Evolutionary conservation across 2,113 vertebrate species (phyloP).

Genomic region (Morone saxatilis): DNA sequence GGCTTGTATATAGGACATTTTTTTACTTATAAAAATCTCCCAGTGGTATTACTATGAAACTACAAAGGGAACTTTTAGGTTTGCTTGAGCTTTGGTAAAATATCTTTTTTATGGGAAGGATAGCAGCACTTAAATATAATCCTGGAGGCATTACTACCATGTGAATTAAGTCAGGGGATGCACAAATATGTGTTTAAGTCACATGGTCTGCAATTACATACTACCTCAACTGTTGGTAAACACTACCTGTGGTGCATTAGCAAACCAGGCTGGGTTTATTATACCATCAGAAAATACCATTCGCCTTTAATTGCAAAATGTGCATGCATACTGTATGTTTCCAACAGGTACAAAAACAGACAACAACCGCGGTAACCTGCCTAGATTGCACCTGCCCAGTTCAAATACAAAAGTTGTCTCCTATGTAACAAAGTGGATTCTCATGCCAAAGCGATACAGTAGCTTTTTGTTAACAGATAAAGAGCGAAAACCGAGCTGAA

Average conservation of each 20-base stretch:
- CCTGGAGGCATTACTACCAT: conserved; percentile 2
- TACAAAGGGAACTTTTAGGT: background rate
- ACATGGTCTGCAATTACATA: conserved; percentile 11
- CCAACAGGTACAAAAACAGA: conserved; percentile 15
- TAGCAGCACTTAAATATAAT: background rate
- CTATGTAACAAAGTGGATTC: conserved; percentile 41
- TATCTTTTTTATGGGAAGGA: background rate
- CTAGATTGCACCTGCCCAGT: conserved; percentile 31
- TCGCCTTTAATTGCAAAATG: conserved; percentile 26
- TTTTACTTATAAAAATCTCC: background rate
- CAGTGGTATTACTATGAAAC: background rate
- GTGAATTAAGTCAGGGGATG: conserved; percentile 23
- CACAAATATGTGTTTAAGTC: conserved; percentile 39
- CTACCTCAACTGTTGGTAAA: conserved; percentile 18
- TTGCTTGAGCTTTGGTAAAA: background rate
- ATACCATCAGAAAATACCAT: background rate
- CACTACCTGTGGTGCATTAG: conserved; percentile 36
- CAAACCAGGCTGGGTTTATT: background rate
- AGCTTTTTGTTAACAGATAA: background rate
- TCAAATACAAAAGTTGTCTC: conserved; percentile 58
- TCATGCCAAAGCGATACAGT: background rate
- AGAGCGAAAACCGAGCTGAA: conserved; percentile 13
- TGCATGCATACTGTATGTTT: background rate
- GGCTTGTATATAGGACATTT: background rate
- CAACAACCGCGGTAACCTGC: conserved; percentile 3